Evolutionary conservation across 2,113 vertebrate genomes (phyloP), one percentile per base, ranked within the genome.

Genomic region (Daubentonia madagascariensis): DNA sequence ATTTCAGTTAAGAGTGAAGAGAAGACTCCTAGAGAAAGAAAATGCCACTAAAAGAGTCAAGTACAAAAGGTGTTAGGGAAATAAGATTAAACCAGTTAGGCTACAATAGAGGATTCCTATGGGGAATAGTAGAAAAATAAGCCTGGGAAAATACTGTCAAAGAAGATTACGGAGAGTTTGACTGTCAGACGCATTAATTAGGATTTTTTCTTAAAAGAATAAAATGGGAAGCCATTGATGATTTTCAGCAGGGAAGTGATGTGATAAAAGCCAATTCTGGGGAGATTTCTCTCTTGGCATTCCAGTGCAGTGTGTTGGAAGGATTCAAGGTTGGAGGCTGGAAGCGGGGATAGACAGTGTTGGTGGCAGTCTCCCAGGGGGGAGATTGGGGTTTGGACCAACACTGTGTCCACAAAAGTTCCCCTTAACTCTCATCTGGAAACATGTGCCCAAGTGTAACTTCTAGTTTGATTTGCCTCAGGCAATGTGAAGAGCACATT

Each of bases 391-490:
- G 28, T 80, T 48, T 81, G 45, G 76, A 37, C 59, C 43, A 45
- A 25, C 25, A 25, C 37, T 13, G 23, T 72, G 68, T 45, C 40
- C 32, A 50, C 14, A 45, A 76, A 85, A 96, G 8, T 72, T 89
- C 8, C 22, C 32, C 40, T 89, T 87, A 85, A 93, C 48, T 81
- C 73, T 91, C 43, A 91, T 75, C 32, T 93, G 80, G 73, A 97
- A 93, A 72, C 83, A 23, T n/a, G 57, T 92, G 6, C 67, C 43
- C 80, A 79, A 81, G 61, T 65, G 43, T 61, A 88, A 91, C 48
- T 96, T 93, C 83, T 40, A 76, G 79, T 84, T 90, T 59, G 59
- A 94, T 81, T 97, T 96, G 92, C 94, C 61, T 96, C 54, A 79
- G 90, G 90, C 92, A 88, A 96, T 83, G 84, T 95, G 94, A 95